phyloP scores from a whole-genome alignment of 1,140 invertebrate genomes.

The Linepithema humile region DNA sequence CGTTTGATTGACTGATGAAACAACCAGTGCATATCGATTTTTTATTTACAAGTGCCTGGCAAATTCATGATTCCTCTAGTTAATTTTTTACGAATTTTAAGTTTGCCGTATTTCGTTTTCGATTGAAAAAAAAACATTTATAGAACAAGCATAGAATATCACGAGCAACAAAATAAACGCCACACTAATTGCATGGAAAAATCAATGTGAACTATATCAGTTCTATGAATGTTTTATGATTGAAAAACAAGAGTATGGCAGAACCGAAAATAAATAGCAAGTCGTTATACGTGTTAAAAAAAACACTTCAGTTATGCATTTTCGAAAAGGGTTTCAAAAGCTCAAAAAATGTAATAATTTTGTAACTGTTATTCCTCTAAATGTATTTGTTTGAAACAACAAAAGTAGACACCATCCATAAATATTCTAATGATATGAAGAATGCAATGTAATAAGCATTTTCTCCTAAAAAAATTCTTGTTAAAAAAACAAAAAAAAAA shows the following conservation, averaged over 20 bases:
- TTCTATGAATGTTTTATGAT: too few relatives aligned
- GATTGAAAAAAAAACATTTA: too few relatives aligned
- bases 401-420: neutral
- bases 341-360: neutral
- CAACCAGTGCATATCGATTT: neutral
- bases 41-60: conserved; percentile 19
- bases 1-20: neutral
- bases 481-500: neutral
- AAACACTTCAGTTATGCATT: neutral
- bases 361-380: neutral
- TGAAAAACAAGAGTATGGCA: too few relatives aligned
- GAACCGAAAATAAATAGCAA: too few relatives aligned
- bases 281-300: neutral
- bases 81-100: too few relatives aligned
- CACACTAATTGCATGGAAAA: too few relatives aligned
- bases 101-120: too few relatives aligned
- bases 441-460: conserved; percentile 1
- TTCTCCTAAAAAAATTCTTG: conserved; percentile 1
- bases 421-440: conserved; percentile 23
- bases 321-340: neutral
- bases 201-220: too few relatives aligned
- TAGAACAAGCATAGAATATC: too few relatives aligned
- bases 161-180: too few relatives aligned
- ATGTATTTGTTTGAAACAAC: too few relatives aligned
- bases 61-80: neutral